Percentiles rank a stretch among this genome's conserved stretches.
Evolutionary conservation across 2,888 invertebrate genomes (phyloP).

Genomic region (Uloborus plumipes): DNA sequence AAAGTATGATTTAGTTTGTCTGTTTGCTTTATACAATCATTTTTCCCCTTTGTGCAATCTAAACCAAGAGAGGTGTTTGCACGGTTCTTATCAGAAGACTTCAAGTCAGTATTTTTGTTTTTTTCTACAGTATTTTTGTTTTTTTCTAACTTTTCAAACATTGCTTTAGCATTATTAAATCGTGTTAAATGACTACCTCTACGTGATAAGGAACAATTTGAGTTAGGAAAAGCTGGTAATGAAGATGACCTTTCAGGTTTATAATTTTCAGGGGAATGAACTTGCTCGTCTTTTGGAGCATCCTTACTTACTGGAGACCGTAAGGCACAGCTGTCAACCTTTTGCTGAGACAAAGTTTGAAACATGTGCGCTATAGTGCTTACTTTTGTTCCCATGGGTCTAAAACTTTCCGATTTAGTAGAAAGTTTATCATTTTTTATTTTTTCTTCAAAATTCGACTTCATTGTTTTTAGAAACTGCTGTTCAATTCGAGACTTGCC

Average conservation of each 20-base stretch:
- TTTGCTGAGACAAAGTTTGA: slow-evolving; percentile 66
- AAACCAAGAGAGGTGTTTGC: slow-evolving; percentile 22
- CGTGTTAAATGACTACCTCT: slow-evolving; percentile 66
- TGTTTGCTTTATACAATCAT: background rate
- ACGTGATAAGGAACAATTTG: slow-evolving; percentile 62
- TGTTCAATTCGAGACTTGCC: slow-evolving; percentile 50
- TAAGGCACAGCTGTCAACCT: slow-evolving; percentile 33
- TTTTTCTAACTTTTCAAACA: slow-evolving; percentile 87
- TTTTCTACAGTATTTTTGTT: slow-evolving; percentile 74
- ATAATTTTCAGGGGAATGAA: slow-evolving; percentile 44
- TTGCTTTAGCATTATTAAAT: slow-evolving; percentile 85
- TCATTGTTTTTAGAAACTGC: slow-evolving; percentile 53
- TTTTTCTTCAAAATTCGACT: slow-evolving; percentile 54
- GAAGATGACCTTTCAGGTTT: slow-evolving; percentile 53
- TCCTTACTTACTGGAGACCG: slow-evolving; percentile 56
- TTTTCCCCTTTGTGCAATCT: slow-evolving; percentile 14
- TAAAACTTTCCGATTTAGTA: slow-evolving; percentile 36
- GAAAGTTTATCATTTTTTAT: slow-evolving; percentile 28
- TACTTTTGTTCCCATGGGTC: slow-evolving; percentile 67
- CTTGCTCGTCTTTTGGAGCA: slow-evolving; percentile 27
- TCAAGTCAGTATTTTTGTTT: slow-evolving; percentile 39
- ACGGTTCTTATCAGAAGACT: slow-evolving; percentile 40
- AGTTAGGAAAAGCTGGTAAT: slow-evolving; percentile 42
- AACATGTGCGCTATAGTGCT: slow-evolving; percentile 68
- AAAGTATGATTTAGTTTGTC: background rate